These are phyloP conservation scores for Motacilla alba DNA, from an alignment of 2,113 vertebrate species.

Conservation along the genomic window DNA sequence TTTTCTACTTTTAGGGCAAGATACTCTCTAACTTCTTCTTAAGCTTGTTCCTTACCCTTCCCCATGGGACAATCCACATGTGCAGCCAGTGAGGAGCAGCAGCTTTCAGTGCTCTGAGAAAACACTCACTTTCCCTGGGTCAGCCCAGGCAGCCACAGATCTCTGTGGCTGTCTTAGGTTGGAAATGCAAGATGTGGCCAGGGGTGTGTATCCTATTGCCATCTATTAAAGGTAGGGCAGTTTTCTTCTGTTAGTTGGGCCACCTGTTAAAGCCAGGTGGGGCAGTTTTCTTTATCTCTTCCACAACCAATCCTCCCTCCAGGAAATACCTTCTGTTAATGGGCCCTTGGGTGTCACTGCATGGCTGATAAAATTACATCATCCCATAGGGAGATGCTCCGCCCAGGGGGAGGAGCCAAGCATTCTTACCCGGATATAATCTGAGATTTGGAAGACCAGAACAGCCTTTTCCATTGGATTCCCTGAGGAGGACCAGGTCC, in stretches of 20 bases:
- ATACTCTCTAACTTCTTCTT: background rate
- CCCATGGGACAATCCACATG: background rate
- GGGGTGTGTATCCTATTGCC: background rate
- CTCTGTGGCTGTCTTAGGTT: background rate
- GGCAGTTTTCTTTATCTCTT: background rate
- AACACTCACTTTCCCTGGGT: background rate
- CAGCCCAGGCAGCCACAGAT: background rate
- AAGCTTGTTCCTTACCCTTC: background rate
- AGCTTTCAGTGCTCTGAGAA: background rate
- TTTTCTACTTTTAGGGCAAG: background rate
- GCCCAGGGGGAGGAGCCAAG: background rate
- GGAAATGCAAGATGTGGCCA: background rate
- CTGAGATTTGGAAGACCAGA: background rate
- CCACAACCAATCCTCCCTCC: background rate
- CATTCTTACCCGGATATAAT: background rate
- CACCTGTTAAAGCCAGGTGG: no score
- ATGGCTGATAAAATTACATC: background rate
- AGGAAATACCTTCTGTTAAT: background rate
- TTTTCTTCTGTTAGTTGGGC: background rate
- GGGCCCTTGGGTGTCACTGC: background rate
- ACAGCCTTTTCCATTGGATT: background rate
- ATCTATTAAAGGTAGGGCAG: background rate
- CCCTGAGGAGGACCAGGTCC: background rate
- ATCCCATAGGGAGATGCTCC: background rate
- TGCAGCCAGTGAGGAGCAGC: background rate